phyloP scores from a whole-genome alignment of 2,888 invertebrate genomes.

The Clostera curtula region DNA sequence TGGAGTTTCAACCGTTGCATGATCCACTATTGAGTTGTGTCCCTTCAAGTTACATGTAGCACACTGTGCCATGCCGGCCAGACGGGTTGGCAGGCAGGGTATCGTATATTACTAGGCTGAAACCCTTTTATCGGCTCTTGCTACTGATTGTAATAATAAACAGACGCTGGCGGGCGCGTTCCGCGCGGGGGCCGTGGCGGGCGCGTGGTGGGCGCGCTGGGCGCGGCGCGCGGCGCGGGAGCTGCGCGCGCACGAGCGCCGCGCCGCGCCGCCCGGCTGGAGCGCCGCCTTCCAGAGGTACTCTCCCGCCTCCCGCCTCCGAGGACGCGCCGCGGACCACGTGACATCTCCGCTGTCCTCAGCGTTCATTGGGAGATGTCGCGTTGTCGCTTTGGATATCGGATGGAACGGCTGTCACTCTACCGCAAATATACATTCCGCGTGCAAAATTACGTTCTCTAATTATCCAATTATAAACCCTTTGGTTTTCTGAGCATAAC shows the following conservation, averaged over 20 bases:
- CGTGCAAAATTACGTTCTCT: too few species aligned
- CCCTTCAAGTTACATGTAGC: too few species aligned
- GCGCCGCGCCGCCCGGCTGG: conserved; percentile 78
- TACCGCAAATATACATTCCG: too few species aligned
- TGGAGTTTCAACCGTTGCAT: too few species aligned
- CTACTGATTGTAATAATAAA: not conserved
- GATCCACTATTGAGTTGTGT: too few species aligned
- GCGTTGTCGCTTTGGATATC: too few species aligned
- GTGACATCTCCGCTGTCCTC: not conserved
- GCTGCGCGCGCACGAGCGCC: conserved; percentile 70
- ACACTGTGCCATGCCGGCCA: too few species aligned
- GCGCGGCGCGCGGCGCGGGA: conserved; percentile 55
- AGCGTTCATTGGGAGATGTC: too few species aligned
- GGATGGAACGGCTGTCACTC: too few species aligned
- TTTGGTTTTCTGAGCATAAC: too few species aligned
- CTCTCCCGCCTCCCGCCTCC: conserved; percentile 16
- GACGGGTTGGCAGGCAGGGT: not conserved
- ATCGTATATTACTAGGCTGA: not conserved
- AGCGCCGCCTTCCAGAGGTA: conserved; percentile 80
- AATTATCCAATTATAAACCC: too few species aligned
- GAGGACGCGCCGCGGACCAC: conserved; percentile 2
- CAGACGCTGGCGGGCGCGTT: conserved; percentile 75
- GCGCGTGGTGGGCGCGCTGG: conserved; percentile 68
- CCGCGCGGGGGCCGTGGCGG: conserved; percentile 63
- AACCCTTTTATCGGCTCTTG: not conserved